Evolutionary conservation across 1,140 invertebrate genomes (phyloP).

Genomic region (Oryctes rhinoceros): DNA sequence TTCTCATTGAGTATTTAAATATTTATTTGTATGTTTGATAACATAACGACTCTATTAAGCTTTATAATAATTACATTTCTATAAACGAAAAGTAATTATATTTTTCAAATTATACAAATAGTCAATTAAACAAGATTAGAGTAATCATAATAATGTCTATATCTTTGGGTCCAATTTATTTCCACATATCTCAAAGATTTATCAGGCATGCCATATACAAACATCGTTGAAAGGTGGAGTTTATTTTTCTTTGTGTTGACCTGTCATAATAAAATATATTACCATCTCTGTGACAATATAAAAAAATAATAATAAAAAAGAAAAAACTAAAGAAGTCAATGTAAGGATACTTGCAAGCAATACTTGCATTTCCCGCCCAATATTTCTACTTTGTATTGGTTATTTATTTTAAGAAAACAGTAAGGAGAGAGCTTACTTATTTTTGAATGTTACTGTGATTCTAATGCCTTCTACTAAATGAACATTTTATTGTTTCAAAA

Average conservation of each 20-base stretch:
- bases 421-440: constrained; percentile 42
- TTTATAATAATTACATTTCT: not conserved
- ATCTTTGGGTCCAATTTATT: constrained; percentile 23
- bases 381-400: not conserved
- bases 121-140: constrained; percentile 21
- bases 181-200: constrained; percentile 26
- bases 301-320: not conserved
- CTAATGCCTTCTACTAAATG: constrained; percentile 43
- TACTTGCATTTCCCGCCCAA: not conserved
- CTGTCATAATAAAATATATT: not conserved
- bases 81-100: not conserved
- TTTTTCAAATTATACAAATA: constrained; percentile 7
- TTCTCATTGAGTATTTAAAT: no score
- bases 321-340: not conserved
- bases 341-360: not conserved
- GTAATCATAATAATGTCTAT: not conserved
- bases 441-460: constrained; percentile 44
- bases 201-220: not conserved
- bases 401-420: constrained; percentile 23
- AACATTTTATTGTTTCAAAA: constrained; percentile 38
- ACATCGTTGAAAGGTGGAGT: not conserved
- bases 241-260: not conserved
- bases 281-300: not conserved
- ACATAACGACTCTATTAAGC: not conserved
- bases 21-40: not conserved